Percentiles rank a stretch among this genome's conserved stretches.
phyloP scores from a whole-genome alignment of 53 echinoderm and acorn worm genomes.

The Stichopus horrens region DNA sequence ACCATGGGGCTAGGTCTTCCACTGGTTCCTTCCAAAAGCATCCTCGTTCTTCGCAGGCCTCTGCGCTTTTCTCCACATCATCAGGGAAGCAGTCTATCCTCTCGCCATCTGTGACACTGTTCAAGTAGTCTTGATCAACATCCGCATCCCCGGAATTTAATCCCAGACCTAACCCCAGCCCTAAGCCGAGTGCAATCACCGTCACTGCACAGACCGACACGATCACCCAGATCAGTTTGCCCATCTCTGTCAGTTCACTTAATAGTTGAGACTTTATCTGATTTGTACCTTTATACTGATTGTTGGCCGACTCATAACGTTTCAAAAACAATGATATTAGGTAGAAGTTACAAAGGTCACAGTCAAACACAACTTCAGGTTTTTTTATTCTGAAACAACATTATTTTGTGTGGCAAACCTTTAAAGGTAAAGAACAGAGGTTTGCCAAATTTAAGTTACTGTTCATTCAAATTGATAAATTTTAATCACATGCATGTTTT shows the following conservation, averaged over 20 bases:
- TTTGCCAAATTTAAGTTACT: no score
- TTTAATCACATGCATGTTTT: no score
- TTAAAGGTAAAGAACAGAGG: no score
- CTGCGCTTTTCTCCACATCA: conserved; percentile 28
- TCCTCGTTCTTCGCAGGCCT: conserved; percentile 60
- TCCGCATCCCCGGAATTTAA: background rate
- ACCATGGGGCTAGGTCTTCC: conserved; percentile 57
- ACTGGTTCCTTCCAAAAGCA: conserved; percentile 66
- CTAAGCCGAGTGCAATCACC: conserved; percentile 16
- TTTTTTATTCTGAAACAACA: no score
- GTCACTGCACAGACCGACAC: background rate
- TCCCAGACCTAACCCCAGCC: conserved; percentile 24
- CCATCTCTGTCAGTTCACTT: background rate
- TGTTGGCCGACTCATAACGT: background rate
- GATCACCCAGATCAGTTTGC: background rate
- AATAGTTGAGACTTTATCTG: background rate
- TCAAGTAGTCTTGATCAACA: conserved; percentile 31
- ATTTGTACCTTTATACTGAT: background rate
- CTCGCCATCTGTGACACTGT: conserved; percentile 24
- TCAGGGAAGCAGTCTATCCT: conserved; percentile 70
- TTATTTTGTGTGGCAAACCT: no score
- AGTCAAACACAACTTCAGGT: background rate
- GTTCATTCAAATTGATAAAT: no score
- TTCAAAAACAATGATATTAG: no score
- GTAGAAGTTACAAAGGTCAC: background rate